A percentile compares a stretch with the other conserved stretches of the same genome.
Conservation (phyloP, 1,140 invertebrate species). For the Daktulosphaira vitifoliae region DNA sequence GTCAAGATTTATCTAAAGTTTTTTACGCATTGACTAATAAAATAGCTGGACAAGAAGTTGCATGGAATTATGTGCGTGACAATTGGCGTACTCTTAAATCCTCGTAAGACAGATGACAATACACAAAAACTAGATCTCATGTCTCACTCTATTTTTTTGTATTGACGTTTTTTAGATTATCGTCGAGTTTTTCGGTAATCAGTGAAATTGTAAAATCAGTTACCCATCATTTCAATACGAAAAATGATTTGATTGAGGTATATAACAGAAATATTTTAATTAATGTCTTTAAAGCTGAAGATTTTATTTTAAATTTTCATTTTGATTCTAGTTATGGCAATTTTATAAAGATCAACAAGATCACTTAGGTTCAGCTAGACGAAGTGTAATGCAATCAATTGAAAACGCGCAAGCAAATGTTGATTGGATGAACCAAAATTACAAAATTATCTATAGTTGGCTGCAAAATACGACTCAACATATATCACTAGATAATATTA, state of each 20-base stretch:
- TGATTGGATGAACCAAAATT: constrained; percentile 68
- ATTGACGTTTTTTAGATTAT: constrained; percentile 5
- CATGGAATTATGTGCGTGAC: constrained; percentile 62
- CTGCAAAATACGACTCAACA: constrained; percentile 42
- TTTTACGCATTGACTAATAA: constrained; percentile 62
- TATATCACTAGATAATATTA: constrained; percentile 11
- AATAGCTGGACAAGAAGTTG: constrained; percentile 61
- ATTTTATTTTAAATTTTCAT: constrained; percentile 33
- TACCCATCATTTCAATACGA: constrained; percentile 19
- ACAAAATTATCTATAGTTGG: constrained; percentile 63
- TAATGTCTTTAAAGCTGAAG: no score
- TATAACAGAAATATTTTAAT: not conserved
- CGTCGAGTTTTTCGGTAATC: constrained; percentile 9
- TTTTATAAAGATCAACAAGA: constrained; percentile 52
- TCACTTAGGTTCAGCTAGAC: constrained; percentile 53
- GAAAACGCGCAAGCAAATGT: constrained; percentile 71
- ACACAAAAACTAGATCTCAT: no score
- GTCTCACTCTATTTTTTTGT: no score
- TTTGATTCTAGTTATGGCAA: constrained; percentile 54
- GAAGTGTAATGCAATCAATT: constrained; percentile 65
- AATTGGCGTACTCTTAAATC: constrained; percentile 51
- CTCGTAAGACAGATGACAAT: not conserved
- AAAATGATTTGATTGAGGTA: constrained; percentile 25
- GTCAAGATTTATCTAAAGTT: constrained; percentile 66
- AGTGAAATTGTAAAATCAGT: constrained; percentile 25